Base-by-base conservation (phyloP, 2,888 invertebrate genomes). In the Oxycera nigricornis region DNA sequence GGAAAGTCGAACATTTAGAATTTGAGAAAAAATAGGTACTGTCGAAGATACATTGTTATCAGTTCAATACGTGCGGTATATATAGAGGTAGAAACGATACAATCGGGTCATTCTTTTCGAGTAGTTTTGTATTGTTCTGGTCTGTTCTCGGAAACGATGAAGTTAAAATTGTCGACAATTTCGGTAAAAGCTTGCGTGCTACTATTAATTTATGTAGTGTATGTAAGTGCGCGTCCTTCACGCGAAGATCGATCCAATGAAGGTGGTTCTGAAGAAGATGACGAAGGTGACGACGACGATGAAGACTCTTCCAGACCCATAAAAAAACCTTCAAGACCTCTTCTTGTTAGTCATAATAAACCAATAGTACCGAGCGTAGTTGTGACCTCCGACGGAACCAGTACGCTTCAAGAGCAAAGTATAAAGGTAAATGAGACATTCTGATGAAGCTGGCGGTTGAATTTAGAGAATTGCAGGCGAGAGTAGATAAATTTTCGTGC, bases 151-250 rank as follows among this genome's bases (percentile, higher is more conserved):
- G 20, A 24, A 35, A 65, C 39, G 11, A 65, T 65, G 65, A 65
- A 22, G 20, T 41, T 22, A 14, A 65, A 65, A 24, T 35, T 41
- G 2, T n/a, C 50, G 2, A 28, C 28, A 28, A 11, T 50, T 20
- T 41, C 46, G 26, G 67, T 68, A 17, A 68, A 50, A 68, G 39
- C 39, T 9, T n/a, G 68, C 2, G 26, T 31, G 35, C 55, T 52
- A 31, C 31, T 70, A 20, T 52, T 70, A 31, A 30, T 70, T 4
- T 52, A 20, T 52, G 20, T 70, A 35, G 30, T 52, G 7, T 24
- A 17, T 52, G 70, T 52, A 6, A 20, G 11, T 17, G 70, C 70
- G 20, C 70, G 70, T 50, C 70, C 70, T 7, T 52, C 52, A n/a
- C 46, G n/a, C 9, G 46, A 46, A 11, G 67, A 68, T 26, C 2